Percentiles rank a stretch among this genome's conserved stretches.
Evolutionary conservation across 2,888 invertebrate genomes (phyloP).

Genomic region (Erpobdella octoculata): DNA sequence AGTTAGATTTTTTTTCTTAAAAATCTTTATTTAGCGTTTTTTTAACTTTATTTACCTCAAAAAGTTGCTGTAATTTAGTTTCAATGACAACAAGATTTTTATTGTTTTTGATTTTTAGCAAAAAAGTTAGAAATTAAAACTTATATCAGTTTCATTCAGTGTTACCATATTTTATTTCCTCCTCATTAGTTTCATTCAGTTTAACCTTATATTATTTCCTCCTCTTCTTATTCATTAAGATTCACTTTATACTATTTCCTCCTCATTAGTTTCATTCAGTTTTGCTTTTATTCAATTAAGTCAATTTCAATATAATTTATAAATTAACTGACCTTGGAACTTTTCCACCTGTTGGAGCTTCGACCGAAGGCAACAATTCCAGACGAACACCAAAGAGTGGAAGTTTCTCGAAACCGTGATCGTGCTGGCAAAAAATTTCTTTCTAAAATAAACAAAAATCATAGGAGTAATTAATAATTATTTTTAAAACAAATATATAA

Average conservation of each 20-base stretch:
- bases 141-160: neutral
- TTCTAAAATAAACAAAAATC: no score
- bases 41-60: no score
- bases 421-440: no score
- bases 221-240: neutral
- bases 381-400: neutral
- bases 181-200: neutral
- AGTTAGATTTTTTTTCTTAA: no score
- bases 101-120: neutral
- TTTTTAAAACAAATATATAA: no score
- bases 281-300: no score
- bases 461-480: no score
- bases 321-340: neutral
- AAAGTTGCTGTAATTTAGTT: no score
- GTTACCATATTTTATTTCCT: neutral
- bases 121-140: neutral
- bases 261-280: neutral
- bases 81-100: no score
- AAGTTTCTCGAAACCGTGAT: no score
- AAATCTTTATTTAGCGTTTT: no score
- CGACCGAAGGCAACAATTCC: neutral
- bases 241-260: neutral
- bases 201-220: no score
- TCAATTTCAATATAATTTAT: neutral
- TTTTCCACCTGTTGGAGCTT: neutral